Evolutionary conservation across 2,888 invertebrate genomes (phyloP).

Genomic region (Hemaris fuciformis): DNA sequence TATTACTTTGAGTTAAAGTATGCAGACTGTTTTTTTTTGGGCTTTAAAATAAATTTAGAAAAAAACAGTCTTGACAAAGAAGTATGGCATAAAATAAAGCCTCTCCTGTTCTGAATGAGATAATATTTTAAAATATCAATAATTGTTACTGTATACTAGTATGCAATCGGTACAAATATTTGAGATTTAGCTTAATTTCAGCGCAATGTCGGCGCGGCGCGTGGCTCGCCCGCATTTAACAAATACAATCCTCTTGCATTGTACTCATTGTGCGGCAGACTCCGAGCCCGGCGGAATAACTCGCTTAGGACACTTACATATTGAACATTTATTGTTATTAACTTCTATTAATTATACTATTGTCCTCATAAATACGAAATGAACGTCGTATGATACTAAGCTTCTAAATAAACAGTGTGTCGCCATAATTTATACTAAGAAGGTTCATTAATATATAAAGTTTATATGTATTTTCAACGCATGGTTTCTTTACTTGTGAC

Average conservation of each 20-base stretch:
- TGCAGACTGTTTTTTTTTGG: too few species aligned
- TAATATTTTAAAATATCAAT: too few species aligned
- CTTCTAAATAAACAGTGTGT: neutral
- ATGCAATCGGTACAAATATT: conserved; percentile 38
- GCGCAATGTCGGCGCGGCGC: conserved; percentile 47
- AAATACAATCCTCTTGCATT: conserved; percentile 37
- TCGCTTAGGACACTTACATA: conserved; percentile 6
- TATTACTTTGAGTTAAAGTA: too few species aligned
- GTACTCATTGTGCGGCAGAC: conserved; percentile 18
- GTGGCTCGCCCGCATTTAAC: conserved; percentile 48
- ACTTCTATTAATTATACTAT: conserved; percentile 1
- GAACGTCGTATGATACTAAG: neutral
- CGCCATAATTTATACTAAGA: too few species aligned
- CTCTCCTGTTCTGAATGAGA: too few species aligned
- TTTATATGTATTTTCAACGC: too few species aligned
- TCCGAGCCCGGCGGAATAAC: neutral
- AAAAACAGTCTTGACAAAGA: too few species aligned
- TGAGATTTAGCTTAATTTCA: conserved; percentile 50
- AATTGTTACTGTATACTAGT: neutral
- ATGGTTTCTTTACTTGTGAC: too few species aligned
- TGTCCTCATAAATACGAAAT: neutral
- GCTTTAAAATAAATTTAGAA: too few species aligned
- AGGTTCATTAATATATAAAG: neutral
- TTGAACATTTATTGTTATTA: neutral
- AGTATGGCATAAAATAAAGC: too few species aligned